Base-by-base conservation (phyloP, 2,797 vertebrate species). In the Yasuhikotakia modesta region DNA sequence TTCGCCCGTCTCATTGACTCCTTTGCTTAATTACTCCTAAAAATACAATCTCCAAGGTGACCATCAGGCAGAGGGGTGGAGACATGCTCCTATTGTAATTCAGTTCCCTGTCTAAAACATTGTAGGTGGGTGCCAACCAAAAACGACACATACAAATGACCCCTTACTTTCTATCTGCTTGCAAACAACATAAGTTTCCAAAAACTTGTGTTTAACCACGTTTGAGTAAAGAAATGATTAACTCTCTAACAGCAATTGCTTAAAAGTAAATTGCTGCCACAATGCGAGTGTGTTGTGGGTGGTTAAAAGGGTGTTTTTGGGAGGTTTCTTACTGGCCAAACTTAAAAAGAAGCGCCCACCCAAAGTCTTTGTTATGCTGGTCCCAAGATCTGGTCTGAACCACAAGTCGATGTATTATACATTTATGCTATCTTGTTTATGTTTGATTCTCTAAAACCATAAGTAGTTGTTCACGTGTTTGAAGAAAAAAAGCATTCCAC, bases 401-500 rank as follows among this genome's bases (percentile, higher is more conserved):
- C 19, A 2, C 19, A 8, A 7, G n/a, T 10, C 52, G n/a, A 53
- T 14, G 1, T 13, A 57, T 27, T 24, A 27, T 27, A 57, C 12
- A 57, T 57, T 12, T 57, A 57, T 13, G 50, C 5, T 5, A 14
- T 53, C 7, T 24, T 57, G 12, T 10, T 19, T 22, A 57, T 24
- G 21, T 8, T 57, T 57, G 4, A 57, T 57, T 24, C 1, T 24
- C 7, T 39, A 8, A 39, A 39, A 39, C 8, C 35, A 39, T 10
- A 10, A 39, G 7, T 48, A 24, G 10, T 55, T 48, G 46, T 48
- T 48, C n/a, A n/a, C n/a, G n/a, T n/a, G n/a, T n/a, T n/a, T n/a
- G n/a, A 4, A 48, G 16, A 55, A 55, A 21, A 21, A 39, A 55
- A 39, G 2, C 39, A 76, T 75, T 67, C 73, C 50, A 68, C n/a